These are phyloP conservation scores for Cantharis lateralis DNA, from an alignment of 2,888 invertebrate genomes.

Conservation along the genomic window DNA sequence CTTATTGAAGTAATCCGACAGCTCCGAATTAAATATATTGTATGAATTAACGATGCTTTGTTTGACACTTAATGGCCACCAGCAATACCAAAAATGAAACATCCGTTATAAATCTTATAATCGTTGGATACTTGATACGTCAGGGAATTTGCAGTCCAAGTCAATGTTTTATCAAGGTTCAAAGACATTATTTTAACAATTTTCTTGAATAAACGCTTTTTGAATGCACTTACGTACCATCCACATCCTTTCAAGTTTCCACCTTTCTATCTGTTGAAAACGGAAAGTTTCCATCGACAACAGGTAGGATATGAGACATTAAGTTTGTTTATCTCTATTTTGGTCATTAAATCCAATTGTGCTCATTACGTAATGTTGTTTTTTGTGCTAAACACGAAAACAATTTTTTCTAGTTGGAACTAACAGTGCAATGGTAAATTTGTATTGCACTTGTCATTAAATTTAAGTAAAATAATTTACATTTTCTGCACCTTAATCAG, in stretches of 20 bases:
- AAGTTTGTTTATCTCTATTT: background rate
- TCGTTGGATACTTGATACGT: background rate
- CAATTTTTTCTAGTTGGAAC: background rate
- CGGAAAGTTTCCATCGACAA: background rate
- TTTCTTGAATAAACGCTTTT: background rate
- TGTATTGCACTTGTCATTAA: background rate
- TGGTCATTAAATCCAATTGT: background rate
- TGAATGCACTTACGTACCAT: background rate
- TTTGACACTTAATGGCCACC: constrained; percentile 5
- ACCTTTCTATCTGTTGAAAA: background rate
- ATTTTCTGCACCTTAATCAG: background rate
- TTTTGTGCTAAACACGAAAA: background rate
- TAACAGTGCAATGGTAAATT: background rate
- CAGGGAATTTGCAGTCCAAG: constrained; percentile 22
- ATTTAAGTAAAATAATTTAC: background rate
- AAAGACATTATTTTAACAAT: constrained; percentile 23
- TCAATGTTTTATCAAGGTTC: constrained; percentile 29
- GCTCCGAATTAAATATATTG: constrained; percentile 15
- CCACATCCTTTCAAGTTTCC: background rate
- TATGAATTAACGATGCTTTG: constrained; percentile 17
- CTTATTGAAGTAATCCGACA: constrained; percentile 10
- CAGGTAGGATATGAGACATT: background rate
- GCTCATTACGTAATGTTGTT: background rate
- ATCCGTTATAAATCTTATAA: constrained; percentile 18
- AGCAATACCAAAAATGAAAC: constrained; percentile 23